Evolutionary conservation across 1,140 invertebrate species (phyloP), one percentile per base, ranked within the genome.

Genomic region (Drosophila neocordata): DNA sequence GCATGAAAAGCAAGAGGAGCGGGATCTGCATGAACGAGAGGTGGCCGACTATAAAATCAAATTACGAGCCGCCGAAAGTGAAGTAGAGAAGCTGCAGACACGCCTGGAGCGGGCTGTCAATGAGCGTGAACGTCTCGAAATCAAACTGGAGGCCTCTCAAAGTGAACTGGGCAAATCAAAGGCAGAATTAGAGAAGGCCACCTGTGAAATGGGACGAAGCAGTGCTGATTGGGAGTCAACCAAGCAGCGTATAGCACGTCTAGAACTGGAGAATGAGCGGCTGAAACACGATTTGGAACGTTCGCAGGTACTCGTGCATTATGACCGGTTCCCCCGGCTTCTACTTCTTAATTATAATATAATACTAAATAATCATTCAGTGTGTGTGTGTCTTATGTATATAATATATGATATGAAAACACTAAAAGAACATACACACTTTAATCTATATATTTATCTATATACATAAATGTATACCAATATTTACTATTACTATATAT

Each of bases 11-110:
- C 95, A 97, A 79, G 98, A 99, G 92, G 98, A 99, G 90, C 93
- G 97, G 65, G 98, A 99, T 89, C 92, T 98, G 0, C 97, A 98
- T 89, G 97, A 98, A 90, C 94, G 97, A 73, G 97, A 98, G 92
- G 95, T 98, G 69, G 97, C 97, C 52, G 98, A 99, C 90, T 97
- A 98, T 78, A 99, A 98, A 92, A 96, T 98, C 94, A 98, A 98
- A 92, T 93, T 98, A 20, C 97, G 98, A 71, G 94, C 95, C 2
- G 92, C 98, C 34, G 97, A 98, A 91, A 97, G 96, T 69, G 97
- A 98, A 92, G 96, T 95, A n/a, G 97, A 98, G 90, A 98, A 98
- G 92, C 93, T 98, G 35, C 96, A 96, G 59, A 96, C 97, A 11
- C 94, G 96, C 65, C 92, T 97, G 64, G 97, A 98, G 91, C 94